These are phyloP conservation scores for Mactromeris polynyma DNA, from an alignment of 2,888 invertebrate species.

Conservation along the genomic window DNA sequence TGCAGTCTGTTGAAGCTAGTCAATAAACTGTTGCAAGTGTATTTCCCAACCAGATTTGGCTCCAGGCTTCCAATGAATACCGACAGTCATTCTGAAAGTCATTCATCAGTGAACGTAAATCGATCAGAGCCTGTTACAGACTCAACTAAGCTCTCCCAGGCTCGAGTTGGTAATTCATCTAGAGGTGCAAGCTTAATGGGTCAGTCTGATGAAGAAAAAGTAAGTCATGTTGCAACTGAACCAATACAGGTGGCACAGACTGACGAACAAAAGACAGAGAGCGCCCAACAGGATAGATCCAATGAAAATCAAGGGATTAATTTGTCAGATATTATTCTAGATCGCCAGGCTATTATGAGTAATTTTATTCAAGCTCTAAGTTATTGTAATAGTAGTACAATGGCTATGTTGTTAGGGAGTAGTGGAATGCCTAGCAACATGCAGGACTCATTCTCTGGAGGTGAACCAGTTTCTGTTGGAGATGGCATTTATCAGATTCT, in stretches of 20 bases:
- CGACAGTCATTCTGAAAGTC: slow-evolving; percentile 49
- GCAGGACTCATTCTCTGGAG: slow-evolving; percentile 82
- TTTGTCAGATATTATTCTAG: slow-evolving; percentile 84
- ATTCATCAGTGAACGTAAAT: slow-evolving; percentile 47
- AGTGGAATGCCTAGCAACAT: slow-evolving; percentile 82
- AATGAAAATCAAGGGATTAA: slow-evolving; percentile 66
- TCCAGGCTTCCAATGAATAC: slow-evolving; percentile 50
- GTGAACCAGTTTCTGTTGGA: slow-evolving; percentile 91
- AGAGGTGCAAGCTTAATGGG: slow-evolving; percentile 65
- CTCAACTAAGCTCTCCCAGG: slow-evolving; percentile 80
- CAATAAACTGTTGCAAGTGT: slow-evolving; percentile 83
- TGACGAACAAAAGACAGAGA: slow-evolving; percentile 90
- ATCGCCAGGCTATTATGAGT: slow-evolving; percentile 92
- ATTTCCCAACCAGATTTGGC: slow-evolving; percentile 62
- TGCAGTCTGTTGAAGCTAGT: slow-evolving; percentile 85
- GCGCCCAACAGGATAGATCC: slow-evolving; percentile 63
- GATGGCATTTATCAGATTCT: slow-evolving; percentile 96
- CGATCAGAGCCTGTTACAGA: slow-evolving; percentile 79
- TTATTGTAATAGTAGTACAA: slow-evolving; percentile 91
- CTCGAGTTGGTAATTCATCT: slow-evolving; percentile 74
- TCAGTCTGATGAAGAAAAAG: slow-evolving; percentile 82
- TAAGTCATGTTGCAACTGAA: slow-evolving; percentile 92
- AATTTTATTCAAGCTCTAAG: slow-evolving; percentile 93
- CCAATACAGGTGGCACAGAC: slow-evolving; percentile 89
- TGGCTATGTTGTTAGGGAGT: slow-evolving; percentile 90